A percentile compares a stretch with the other conserved stretches of the same genome.
phyloP scores from a whole-genome alignment of 2,113 vertebrate species.

The Rana temporaria region DNA sequence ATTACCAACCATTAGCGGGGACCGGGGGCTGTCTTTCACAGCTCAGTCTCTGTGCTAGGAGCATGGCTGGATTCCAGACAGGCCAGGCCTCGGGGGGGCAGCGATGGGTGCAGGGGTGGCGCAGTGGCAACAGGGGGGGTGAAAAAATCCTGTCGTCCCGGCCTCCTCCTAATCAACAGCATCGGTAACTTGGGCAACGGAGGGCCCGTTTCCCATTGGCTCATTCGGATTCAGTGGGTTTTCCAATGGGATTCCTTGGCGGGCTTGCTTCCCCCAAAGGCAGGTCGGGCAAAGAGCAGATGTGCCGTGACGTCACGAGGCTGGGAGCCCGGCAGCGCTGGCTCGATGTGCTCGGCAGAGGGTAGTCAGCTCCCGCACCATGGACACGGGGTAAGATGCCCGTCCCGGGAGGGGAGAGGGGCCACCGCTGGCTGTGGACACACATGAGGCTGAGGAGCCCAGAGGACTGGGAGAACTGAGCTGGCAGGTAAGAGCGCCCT shows the following conservation, averaged over 20 bases:
- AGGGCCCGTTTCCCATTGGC: constrained; percentile 72
- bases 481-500: constrained; percentile 65
- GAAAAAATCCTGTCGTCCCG: no score
- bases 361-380: constrained; percentile 60
- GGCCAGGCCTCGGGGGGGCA: no score
- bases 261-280: constrained; percentile 10
- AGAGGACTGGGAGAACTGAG: constrained; percentile 58
- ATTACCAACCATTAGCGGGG: no score
- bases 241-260: constrained; percentile 62
- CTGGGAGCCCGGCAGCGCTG: constrained; percentile 57
- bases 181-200: constrained; percentile 87
- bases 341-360: constrained; percentile 56
- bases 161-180: constrained; percentile 63
- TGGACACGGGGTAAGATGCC: constrained; percentile 65
- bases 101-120: no score
- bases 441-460: constrained; percentile 61
- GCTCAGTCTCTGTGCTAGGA: no score
- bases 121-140: no score
- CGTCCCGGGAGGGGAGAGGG: constrained; percentile 58
- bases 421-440: constrained; percentile 60
- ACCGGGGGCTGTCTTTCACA: no score
- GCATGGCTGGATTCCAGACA: no score
- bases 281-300: constrained; percentile 62
- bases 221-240: not conserved
- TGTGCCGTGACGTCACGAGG: constrained; percentile 69